Conservation (phyloP, 1,140 invertebrate species). For the Andrena cerasifolii region DNA sequence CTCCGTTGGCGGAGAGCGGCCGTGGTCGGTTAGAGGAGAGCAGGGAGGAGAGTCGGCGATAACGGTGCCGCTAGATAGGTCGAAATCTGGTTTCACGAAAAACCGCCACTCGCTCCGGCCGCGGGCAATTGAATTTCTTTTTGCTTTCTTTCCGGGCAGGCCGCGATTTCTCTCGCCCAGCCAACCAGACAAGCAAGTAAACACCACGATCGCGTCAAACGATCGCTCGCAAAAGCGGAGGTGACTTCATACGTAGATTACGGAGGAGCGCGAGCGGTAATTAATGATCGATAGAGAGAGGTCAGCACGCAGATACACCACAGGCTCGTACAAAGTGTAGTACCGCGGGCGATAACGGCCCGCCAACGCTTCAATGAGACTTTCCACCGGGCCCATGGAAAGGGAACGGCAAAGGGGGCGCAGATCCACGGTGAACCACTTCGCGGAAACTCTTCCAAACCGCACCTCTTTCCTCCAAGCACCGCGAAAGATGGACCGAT, state of each 20-base stretch:
- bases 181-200: background rate
- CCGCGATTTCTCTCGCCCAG: background rate
- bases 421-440: too few species aligned
- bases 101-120: background rate
- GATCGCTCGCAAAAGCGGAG: slow-evolving; percentile 36
- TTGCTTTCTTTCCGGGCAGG: slow-evolving; percentile 7
- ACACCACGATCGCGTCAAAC: background rate
- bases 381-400: slow-evolving; percentile 17
- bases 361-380: slow-evolving; percentile 29
- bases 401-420: too few species aligned
- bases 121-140: slow-evolving; percentile 34
- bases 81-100: slow-evolving; percentile 16
- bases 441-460: too few species aligned
- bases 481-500: too few species aligned
- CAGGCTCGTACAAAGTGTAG: slow-evolving; percentile 31
- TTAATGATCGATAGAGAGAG: slow-evolving; percentile 47
- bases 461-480: too few species aligned
- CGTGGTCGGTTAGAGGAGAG: background rate
- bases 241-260: slow-evolving; percentile 49
- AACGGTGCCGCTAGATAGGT: background rate
- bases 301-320: slow-evolving; percentile 32
- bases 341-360: slow-evolving; percentile 28
- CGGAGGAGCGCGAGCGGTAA: slow-evolving; percentile 19
- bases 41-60: background rate
- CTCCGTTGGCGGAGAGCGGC: too few species aligned